Conservation (phyloP, 2,113 vertebrate species). For the Malurus cyaneus region DNA sequence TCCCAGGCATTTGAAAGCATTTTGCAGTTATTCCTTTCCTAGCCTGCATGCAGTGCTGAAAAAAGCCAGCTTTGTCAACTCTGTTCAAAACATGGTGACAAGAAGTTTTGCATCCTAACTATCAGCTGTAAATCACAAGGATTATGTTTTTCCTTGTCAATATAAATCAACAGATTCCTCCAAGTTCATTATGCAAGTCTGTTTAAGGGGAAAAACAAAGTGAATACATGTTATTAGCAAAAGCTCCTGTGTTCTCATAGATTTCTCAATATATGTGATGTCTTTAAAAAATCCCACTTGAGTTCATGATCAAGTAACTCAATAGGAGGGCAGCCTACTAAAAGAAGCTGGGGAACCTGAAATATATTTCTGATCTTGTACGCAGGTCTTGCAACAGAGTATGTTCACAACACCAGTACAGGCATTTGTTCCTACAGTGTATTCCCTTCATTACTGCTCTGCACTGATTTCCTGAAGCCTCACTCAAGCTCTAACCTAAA, state of each 20-base stretch:
- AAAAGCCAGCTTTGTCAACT: neutral
- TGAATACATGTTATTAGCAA: neutral
- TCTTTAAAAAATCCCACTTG: neutral
- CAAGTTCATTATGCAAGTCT: neutral
- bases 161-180: neutral
- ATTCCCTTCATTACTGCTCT: neutral
- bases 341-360: neutral
- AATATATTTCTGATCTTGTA: neutral
- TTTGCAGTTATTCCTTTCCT: neutral
- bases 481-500: neutral
- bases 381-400: neutral
- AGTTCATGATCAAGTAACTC: neutral
- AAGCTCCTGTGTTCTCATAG: neutral
- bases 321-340: neutral
- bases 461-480: neutral
- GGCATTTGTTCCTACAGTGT: neutral
- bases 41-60: neutral
- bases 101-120: neutral
- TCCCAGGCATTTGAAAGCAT: neutral
- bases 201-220: neutral
- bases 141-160: neutral
- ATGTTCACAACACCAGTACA: neutral
- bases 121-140: neutral
- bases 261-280: neutral
- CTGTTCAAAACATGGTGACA: neutral